These are phyloP conservation scores for Monodelphis domestica DNA, from an alignment of 2,797 vertebrate species.

Conservation along the genomic window DNA sequence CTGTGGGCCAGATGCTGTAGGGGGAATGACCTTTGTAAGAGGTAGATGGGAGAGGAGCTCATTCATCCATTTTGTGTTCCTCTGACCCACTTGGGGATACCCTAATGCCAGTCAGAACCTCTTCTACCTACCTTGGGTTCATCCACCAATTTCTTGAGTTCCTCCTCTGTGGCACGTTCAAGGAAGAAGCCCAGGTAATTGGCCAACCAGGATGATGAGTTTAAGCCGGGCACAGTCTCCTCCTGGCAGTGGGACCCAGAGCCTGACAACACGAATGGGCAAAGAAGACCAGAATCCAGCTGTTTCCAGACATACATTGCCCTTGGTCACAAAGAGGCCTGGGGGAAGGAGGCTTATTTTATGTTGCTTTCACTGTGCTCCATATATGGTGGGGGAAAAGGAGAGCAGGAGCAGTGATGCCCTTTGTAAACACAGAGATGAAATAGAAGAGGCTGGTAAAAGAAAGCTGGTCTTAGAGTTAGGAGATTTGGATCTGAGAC, in stretches of 20 bases:
- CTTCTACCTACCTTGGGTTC: slow-evolving; percentile 69
- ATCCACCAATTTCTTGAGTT: slow-evolving; percentile 76
- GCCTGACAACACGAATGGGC: slow-evolving; percentile 50
- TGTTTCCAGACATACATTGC: background rate
- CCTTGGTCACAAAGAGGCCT: background rate
- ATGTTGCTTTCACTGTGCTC: background rate
- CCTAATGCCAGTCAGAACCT: background rate
- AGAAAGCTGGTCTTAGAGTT: background rate
- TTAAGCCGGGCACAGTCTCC: background rate
- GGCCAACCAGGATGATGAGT: slow-evolving; percentile 73
- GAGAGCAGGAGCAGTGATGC: background rate
- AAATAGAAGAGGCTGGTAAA: background rate
- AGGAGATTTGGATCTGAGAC: background rate
- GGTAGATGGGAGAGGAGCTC: background rate
- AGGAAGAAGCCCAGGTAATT: slow-evolving; percentile 73
- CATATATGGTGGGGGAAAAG: background rate
- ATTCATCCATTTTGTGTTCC: background rate
- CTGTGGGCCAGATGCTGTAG: background rate
- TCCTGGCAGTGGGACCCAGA: slow-evolving; percentile 63
- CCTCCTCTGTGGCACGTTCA: slow-evolving; percentile 63
- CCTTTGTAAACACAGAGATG: background rate
- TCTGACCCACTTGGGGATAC: background rate
- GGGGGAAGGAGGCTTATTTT: background rate
- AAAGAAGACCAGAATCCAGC: background rate
- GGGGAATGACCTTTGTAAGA: background rate